A percentile compares a stretch with the other conserved stretches of the same genome.
Evolutionary conservation across 2,888 invertebrate genomes (phyloP).

Genomic region (Polyommatus iphigenia): DNA sequence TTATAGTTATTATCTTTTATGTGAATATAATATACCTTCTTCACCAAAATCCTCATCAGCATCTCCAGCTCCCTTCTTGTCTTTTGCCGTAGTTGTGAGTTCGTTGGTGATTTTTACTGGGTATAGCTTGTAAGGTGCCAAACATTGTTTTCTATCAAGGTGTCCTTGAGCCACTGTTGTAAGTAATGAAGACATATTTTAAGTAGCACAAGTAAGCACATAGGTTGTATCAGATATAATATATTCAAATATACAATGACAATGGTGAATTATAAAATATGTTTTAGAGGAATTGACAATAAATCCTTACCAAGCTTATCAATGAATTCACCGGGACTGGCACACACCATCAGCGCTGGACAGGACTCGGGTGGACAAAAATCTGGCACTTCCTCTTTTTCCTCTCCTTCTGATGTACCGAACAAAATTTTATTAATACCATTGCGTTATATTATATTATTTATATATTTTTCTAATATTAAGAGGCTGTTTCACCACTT

Average conservation of each 20-base stretch:
- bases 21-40: constrained; percentile 45
- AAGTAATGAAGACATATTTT: neutral
- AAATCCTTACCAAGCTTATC: constrained; percentile 63
- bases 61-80: constrained; percentile 46
- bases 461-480: no score
- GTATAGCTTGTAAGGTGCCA: constrained; percentile 69
- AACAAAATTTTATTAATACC: neutral
- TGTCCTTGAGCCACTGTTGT: constrained; percentile 59
- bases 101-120: constrained; percentile 67
- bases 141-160: constrained; percentile 59
- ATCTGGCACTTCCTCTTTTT: constrained; percentile 59
- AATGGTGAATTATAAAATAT: neutral
- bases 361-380: constrained; percentile 63
- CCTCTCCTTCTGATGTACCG: constrained; percentile 63
- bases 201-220: no score
- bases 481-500: no score
- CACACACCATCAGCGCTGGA: constrained; percentile 64
- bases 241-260: neutral
- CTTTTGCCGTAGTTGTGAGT: constrained; percentile 59
- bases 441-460: neutral
- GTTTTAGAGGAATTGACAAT: neutral
- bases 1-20: neutral
- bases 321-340: constrained; percentile 69
- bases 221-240: neutral
- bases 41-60: constrained; percentile 51